Evolutionary conservation across 2,888 invertebrate genomes (phyloP).

Genomic region (Neocrepidodera transversa): DNA sequence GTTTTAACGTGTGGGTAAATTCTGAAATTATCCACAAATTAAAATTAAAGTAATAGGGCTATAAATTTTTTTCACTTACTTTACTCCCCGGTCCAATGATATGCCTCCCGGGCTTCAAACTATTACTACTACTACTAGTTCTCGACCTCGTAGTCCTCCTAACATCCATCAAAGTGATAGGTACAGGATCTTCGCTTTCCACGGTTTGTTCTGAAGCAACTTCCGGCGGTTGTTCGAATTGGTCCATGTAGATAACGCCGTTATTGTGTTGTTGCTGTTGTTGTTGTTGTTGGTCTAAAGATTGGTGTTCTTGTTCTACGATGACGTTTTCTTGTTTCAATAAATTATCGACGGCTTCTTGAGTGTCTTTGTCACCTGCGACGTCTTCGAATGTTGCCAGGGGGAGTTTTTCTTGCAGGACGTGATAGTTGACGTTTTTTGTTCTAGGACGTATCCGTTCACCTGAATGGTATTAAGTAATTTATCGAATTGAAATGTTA

Average conservation of each 20-base stretch:
- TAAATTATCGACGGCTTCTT: slow-evolving; percentile 53
- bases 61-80: slow-evolving; percentile 17
- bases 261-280: slow-evolving; percentile 44
- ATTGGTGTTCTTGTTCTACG: slow-evolving; percentile 18
- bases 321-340: slow-evolving; percentile 43
- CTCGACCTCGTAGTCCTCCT: slow-evolving; percentile 38
- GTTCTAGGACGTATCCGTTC: slow-evolving; percentile 67
- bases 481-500: too few species aligned
- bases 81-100: slow-evolving; percentile 57
- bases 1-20: too few species aligned
- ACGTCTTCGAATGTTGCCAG: slow-evolving; percentile 63
- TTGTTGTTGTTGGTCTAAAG: background rate
- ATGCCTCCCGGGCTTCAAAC: slow-evolving; percentile 53
- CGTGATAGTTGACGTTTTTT: slow-evolving; percentile 71
- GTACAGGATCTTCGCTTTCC: slow-evolving; percentile 49
- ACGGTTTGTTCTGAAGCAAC: slow-evolving; percentile 53
- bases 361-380: slow-evolving; percentile 48
- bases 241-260: slow-evolving; percentile 48
- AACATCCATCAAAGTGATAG: slow-evolving; percentile 45
- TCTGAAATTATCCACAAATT: too few species aligned
- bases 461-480: slow-evolving; percentile 45
- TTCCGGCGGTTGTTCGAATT: slow-evolving; percentile 50
- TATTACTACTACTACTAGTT: slow-evolving; percentile 46
- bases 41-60: too few species aligned
- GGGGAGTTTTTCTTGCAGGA: slow-evolving; percentile 63